Evolutionary conservation across 2,888 invertebrate species (phyloP).

Genomic region (Andrena bucephala): DNA sequence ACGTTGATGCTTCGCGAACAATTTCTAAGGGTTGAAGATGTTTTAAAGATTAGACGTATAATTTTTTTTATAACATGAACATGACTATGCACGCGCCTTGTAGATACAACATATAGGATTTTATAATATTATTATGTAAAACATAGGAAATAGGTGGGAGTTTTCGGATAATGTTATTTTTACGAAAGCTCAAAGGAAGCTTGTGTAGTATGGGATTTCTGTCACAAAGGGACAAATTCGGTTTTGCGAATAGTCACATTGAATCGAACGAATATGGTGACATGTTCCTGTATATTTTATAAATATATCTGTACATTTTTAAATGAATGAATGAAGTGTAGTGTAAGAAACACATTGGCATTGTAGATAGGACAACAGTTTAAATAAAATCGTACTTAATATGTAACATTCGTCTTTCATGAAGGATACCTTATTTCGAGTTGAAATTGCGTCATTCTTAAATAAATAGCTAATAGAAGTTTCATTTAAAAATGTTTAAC

Average conservation of each 20-base stretch:
- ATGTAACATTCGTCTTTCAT: constrained; percentile 32
- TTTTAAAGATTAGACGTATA: constrained; percentile 46
- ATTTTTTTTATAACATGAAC: constrained; percentile 54
- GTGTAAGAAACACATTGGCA: constrained; percentile 48
- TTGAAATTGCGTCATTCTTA: too few species aligned
- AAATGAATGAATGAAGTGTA: constrained; percentile 49
- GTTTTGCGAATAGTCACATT: constrained; percentile 32
- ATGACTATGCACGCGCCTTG: constrained; percentile 57
- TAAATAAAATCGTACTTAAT: constrained; percentile 48
- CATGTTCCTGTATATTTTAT: constrained; percentile 62
- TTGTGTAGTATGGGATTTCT: constrained; percentile 41
- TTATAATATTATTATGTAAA: constrained; percentile 41
- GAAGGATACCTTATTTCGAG: neutral
- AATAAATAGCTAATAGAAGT: too few species aligned
- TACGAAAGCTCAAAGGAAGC: constrained; percentile 28
- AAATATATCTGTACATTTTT: constrained; percentile 58
- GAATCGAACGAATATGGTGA: constrained; percentile 51
- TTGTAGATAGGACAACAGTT: constrained; percentile 45
- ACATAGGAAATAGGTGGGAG: constrained; percentile 33
- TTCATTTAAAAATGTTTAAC: too few species aligned
- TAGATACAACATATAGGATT: constrained; percentile 56
- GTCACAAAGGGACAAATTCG: constrained; percentile 42
- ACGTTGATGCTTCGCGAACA: constrained; percentile 12
- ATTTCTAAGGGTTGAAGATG: constrained; percentile 23
- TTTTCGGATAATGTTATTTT: constrained; percentile 46